phyloP scores from a whole-genome alignment of 2,797 vertebrate genomes.

The Telmatherina bonti region DNA sequence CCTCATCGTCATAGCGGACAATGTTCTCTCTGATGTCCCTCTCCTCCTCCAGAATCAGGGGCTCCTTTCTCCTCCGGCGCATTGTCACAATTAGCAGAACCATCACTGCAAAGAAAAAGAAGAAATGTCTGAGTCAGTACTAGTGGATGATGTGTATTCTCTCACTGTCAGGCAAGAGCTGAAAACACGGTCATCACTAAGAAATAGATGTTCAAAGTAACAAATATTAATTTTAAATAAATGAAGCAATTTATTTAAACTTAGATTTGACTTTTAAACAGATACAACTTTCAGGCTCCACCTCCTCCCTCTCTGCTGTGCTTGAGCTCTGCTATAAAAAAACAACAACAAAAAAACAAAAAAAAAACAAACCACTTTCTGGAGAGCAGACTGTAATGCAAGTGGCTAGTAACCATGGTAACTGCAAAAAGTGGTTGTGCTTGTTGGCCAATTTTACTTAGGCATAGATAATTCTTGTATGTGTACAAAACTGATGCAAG shows the following conservation, averaged over 20 bases:
- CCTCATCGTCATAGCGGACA: constrained; percentile 95
- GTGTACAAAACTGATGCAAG: neutral
- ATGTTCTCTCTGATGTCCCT: constrained; percentile 95
- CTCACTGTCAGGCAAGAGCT: neutral
- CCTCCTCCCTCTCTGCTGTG: neutral
- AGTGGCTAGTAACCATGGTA: neutral
- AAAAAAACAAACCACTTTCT: too few species aligned
- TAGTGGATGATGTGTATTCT: constrained; percentile 1
- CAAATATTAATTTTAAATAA: neutral
- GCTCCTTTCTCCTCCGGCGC: constrained; percentile 91
- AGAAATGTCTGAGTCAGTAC: constrained; percentile 21
- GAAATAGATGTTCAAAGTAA: fast-evolving
- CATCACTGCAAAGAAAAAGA: constrained; percentile 72
- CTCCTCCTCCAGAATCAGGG: constrained; percentile 95
- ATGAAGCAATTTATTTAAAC: neutral
- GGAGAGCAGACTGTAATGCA: neutral
- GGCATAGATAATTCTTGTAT: neutral
- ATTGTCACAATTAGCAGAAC: constrained; percentile 93
- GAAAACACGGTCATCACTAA: neutral
- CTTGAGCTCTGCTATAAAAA: neutral
- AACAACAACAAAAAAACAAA: too few species aligned
- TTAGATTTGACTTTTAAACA: neutral
- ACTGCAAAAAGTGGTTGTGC: neutral
- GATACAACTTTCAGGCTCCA: neutral
- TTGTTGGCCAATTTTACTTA: neutral